Conservation (phyloP, 2,113 vertebrate species). For the Oncorhynchus keta region DNA sequence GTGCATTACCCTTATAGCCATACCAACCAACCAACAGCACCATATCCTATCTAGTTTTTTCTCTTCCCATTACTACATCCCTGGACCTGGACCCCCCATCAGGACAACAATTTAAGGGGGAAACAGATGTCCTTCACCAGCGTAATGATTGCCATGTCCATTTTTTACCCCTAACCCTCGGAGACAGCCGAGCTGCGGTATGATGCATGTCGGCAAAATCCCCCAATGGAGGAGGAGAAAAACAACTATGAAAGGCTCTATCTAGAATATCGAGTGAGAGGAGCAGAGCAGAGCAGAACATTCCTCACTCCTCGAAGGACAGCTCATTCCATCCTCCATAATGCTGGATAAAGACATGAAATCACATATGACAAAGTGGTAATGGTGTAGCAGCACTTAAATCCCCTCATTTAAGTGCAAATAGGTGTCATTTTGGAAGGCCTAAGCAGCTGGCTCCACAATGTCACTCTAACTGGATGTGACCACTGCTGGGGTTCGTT, state of each 20-base stretch:
- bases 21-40: no score
- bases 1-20: no score
- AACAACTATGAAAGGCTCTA: conserved; percentile 80
- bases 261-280: conserved; percentile 79
- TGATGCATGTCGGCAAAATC: background rate
- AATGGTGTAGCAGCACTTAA: conserved; percentile 86
- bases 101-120: background rate
- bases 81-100: background rate
- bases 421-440: conserved; percentile 79
- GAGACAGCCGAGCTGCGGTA: background rate
- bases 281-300: conserved; percentile 79
- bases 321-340: conserved; percentile 86
- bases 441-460: conserved; percentile 63
- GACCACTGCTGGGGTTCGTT: conserved; percentile 35
- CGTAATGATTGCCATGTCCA: background rate
- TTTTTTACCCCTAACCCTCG: background rate
- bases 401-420: conserved; percentile 97
- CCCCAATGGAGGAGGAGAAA: conserved; percentile 50
- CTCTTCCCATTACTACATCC: no score
- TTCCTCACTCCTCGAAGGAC: conserved; percentile 81
- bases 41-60: no score
- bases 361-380: conserved; percentile 91
- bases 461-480: conserved; percentile 66
- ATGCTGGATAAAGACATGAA: conserved; percentile 88
- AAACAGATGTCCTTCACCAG: background rate